Base-by-base conservation (phyloP, 2,888 invertebrate genomes). In the Andrena bucephala region DNA sequence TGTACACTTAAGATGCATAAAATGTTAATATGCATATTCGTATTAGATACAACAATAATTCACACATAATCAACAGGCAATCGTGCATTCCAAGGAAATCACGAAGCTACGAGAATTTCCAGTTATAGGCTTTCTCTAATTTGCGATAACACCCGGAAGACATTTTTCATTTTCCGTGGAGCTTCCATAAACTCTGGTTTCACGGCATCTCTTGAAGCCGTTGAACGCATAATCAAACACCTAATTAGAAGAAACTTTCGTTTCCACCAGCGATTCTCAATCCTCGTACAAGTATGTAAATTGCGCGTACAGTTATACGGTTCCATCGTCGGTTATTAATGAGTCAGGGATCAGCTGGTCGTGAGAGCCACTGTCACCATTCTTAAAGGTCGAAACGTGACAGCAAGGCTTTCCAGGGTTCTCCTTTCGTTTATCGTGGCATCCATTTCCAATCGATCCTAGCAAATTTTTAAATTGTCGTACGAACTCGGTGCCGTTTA, bases 361-460 rank as follows among this genome's bases (percentile, higher is more conserved):
- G 24, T 57, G 72, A 73, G 65, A 69, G n/a, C 13, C 60, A 48
- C 65, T 71, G 62, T 52, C 6, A 16, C 8, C 13, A 20, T 24
- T 52, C 27, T 1, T 72, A 80, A 86, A 86, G 70, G 70, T 80
- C 75, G 72, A 60, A 69, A 74, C 76, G 65, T 66, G 66, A 71
- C 78, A 8, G 60, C 54, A 27, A n/a, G 36, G 57, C 36, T 20
- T 57, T 31, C 71, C 82, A 77, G 75, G 62, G 68, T 72, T 79
- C 57, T 72, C 75, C 72, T 73, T 71, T 60, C 54, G 48, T 62
- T 65, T 63, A 48, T 27, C 27, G 10, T 42, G 16, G 69, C 54
- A 50, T 68, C 57, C 42, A 54, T 42, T 74, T 81, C 60, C 54
- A 70, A 29, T 66, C 70, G 62, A 63, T 33, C 29, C 63, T 33